Evolutionary conservation across 2,797 vertebrate genomes (phyloP), one percentile per base, ranked within the genome.

Genomic region (Acipenser transmontanus): DNA sequence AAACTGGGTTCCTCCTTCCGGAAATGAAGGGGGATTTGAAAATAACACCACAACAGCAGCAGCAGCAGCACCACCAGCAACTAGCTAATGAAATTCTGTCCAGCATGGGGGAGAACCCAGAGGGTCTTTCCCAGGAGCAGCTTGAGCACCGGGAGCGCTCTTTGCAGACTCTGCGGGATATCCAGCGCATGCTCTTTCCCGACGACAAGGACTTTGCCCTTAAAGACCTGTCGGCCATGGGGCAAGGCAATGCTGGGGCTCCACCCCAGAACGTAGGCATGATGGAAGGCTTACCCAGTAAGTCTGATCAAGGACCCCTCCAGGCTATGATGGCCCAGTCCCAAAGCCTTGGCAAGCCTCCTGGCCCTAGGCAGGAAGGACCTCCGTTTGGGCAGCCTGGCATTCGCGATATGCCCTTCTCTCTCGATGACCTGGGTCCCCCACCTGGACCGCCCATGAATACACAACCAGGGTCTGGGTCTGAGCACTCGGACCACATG

Each of bases 321-420:
- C 97, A 99, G 90, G 97, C 97, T 63, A 97, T 99, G 96, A 97
- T 99, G 87, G 94, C 95, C 50, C 97, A 99, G 78, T 98, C 97
- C 73, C 97, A 98, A 89, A 99, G 93, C 81, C 91, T 98, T 7
- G 94, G 96, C 52, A 96, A 97, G 74, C 92, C 93, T 14, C 92
- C 93, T 52, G 95, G 93, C 72, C 91, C 95, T 74, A 92, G 95
- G 81, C 92, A 94, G 69, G 96, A 98, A 70, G 92, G 93, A 68
- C 89, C 93, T 71, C 93, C 94, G 0, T 98, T 98, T 87, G 95
- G 93, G 61, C 94, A 93, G 10, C 93, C 93, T 57, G 94, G 93
- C 70, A 95, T 95, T 65, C 92, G 97, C 74, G 96, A 98, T 74
- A 95, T 99, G 89, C 88, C 89, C 62, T 99, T 99, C 85, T 92